Evolutionary conservation across 2,113 vertebrate species (phyloP), one percentile per base, ranked within the genome.

Genomic region (Zosterops lateralis): DNA sequence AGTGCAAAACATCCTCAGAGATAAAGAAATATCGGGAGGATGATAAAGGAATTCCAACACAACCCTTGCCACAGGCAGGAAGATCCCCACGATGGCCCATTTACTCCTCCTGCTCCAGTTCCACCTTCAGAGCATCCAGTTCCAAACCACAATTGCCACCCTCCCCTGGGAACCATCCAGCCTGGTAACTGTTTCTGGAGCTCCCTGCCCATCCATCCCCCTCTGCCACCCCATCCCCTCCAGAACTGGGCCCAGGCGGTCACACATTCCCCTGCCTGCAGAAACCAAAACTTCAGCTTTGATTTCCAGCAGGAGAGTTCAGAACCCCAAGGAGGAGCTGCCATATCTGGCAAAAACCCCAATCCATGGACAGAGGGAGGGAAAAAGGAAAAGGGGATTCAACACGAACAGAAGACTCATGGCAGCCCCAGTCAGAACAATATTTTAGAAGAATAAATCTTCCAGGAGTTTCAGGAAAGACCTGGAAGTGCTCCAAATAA

Each of bases 301-400:
- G 12, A 14, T 34, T 90, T 36, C 68, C 34, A 74, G 60, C 84
- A 83, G 61, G 28, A 83, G 47, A 31, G 28, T 29, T 61, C 74
- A 89, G 77, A 84, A 67, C 26, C 17, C 61, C 57, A 62, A 65
- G 29, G 42, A 90, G 60, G 22, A 73, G 38, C 51, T 80, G 71
- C 28, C 36, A 61, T 1, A 28, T 28, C 36, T 67, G 74, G 31
- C 53, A 89, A 47, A 74, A 71, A 6, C 8, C n/a, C 8, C 28
- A 16, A 9, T 17, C 3, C 45, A 34, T 0, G 1, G 15, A 8
- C 26, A 29, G 22, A 5, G 29, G 4, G 38, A 18, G 17, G 10
- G 4, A 9, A 28, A 56, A 81, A 31, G 13, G 6, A 24, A 50
- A 75, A 88, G 25, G 25, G 57, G 29, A 28, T 75, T 67, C 67